A percentile compares a stretch with the other conserved stretches of the same genome.
phyloP scores from a whole-genome alignment of 2,888 invertebrate species.

The Oscheius sp. region DNA sequence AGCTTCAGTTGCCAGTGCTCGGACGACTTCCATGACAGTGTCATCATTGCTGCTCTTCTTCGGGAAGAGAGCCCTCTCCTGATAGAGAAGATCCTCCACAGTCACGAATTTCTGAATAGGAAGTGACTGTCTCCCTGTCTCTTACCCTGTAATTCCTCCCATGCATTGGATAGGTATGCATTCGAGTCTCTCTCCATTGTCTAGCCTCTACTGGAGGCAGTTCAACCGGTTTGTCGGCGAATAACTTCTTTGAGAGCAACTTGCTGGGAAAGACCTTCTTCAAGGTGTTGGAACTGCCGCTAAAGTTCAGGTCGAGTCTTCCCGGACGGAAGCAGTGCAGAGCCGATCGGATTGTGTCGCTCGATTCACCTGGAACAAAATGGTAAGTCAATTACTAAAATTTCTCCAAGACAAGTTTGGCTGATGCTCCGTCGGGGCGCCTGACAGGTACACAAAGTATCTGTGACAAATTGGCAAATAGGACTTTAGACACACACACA shows the following conservation, averaged over 20 bases:
- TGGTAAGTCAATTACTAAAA: no score
- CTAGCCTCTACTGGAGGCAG: constrained; percentile 39
- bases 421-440: no score
- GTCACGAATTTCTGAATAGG: constrained; percentile 51
- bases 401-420: no score
- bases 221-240: constrained; percentile 14
- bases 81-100: constrained; percentile 48
- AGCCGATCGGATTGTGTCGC: constrained; percentile 20
- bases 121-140: neutral
- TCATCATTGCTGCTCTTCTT: constrained; percentile 48
- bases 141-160: constrained; percentile 42
- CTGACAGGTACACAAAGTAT: no score
- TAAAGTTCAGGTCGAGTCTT: constrained; percentile 24
- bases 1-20: constrained; percentile 40
- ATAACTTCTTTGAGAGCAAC: neutral
- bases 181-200: constrained; percentile 49
- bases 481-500: no score
- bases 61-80: constrained; percentile 36
- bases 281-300: constrained; percentile 31
- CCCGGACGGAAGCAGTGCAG: constrained; percentile 31
- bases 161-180: constrained; percentile 45
- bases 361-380: constrained; percentile 28
- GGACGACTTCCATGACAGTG: constrained; percentile 47
- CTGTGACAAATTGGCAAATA: no score
- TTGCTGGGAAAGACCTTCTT: constrained; percentile 32